Base-by-base conservation (phyloP, 2,113 vertebrate species). In the Loxodonta africana region DNA sequence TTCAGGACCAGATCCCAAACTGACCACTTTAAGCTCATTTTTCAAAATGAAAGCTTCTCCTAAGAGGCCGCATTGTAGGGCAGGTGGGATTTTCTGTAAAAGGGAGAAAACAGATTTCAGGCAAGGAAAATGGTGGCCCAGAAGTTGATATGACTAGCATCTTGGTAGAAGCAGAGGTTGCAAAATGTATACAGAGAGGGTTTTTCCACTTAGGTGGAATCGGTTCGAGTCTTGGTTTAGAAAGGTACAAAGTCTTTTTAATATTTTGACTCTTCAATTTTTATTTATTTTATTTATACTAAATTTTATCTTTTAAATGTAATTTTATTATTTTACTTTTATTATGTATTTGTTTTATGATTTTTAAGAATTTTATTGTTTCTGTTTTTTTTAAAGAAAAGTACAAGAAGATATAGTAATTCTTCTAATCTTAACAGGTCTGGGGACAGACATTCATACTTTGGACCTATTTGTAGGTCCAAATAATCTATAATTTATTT, bases 71-170 rank as follows among this genome's bases (percentile, higher is more conserved):
- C 21, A 0, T 94, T 91, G 71, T 87, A 83, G 14, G 51, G 28
- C 60, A 18, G 88, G 78, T 81, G 48, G 78, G 89, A 91, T 74
- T 81, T 91, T 89, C 81, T n/a, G 84, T 73, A 65, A 83, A 91
- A 26, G 30, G 26, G 53, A 91, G 76, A 92, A 81, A 84, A 67
- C 17, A 3, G 25, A 95, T 95, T 74, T 37, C 57, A 25, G 26
- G 3, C 76, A 33, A 85, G 57, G 71, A 73, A 77, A 89, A 41
- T 26, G 37, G 30, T 80, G n/a, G 71, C 84, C 44, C 73, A 80
- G 71, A 93, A 17, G 82, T 77, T 1, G 0, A 73, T 81, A 28
- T 82, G 76, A 87, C 48, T 90, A 87, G 81, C 77, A 57, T 93
- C 74, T 77, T 53, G 44, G 76, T 28, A 11, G 81, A 94, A 90